Conservation (phyloP, 2,888 invertebrate genomes). For the Thymelicus acteon region DNA sequence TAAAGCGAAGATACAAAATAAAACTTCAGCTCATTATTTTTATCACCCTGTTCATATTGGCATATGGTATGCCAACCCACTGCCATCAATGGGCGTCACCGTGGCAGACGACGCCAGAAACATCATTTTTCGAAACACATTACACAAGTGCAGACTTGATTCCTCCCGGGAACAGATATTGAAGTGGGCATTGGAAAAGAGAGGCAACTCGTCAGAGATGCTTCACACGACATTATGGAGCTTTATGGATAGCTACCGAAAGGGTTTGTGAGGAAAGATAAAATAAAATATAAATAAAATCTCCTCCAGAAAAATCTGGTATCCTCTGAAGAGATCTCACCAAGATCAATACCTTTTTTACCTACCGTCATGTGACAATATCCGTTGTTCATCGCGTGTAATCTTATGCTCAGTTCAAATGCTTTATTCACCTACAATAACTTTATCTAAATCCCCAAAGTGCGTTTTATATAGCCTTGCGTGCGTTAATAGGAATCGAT, state of each 20-base stretch:
- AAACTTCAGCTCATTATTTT: neutral
- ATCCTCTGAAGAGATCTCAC: no score
- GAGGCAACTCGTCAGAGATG: no score
- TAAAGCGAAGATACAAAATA: neutral
- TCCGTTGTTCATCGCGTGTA: neutral
- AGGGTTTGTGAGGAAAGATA: no score
- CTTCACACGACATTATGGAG: no score
- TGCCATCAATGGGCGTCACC: neutral
- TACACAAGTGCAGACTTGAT: neutral
- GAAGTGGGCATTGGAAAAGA: no score
- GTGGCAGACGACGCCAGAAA: neutral
- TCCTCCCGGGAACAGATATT: no score
- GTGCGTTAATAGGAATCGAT: neutral
- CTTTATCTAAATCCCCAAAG: no score
- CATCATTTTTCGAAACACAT: neutral
- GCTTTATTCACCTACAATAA: neutral
- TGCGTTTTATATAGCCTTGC: neutral
- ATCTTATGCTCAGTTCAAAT: neutral
- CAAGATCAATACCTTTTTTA: no score
- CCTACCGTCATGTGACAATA: neutral
- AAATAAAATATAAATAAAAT: no score
- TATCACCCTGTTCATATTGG: neutral
- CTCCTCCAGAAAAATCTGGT: no score
- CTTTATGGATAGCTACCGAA: no score
- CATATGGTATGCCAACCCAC: neutral